Conservation (phyloP, 2,113 vertebrate species). For the Nyctibius bracteatus region DNA sequence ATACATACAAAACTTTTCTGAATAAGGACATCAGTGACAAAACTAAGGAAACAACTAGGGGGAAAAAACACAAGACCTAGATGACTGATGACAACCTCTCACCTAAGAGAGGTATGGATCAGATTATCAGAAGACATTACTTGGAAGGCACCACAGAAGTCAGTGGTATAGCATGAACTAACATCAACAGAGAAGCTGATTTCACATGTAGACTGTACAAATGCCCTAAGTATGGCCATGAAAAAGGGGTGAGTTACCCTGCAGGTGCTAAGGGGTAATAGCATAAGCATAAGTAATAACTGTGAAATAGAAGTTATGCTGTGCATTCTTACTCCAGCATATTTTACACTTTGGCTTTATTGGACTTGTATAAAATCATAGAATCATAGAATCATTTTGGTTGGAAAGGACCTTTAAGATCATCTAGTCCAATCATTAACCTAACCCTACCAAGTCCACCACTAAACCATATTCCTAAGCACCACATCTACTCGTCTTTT, state of each 20-base stretch:
- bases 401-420: no score
- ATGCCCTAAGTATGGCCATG: not conserved
- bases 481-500: no score
- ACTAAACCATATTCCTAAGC: no score
- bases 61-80: not conserved
- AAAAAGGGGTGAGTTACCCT: not conserved
- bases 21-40: not conserved
- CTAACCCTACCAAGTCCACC: no score
- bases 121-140: not conserved
- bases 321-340: not conserved
- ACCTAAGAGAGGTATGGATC: not conserved
- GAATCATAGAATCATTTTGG: no score
- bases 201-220: not conserved
- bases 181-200: not conserved
- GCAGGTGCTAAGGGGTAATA: not conserved
- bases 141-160: not conserved
- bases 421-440: no score
- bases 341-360: not conserved
- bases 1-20: not conserved
- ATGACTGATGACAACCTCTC: not conserved
- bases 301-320: not conserved
- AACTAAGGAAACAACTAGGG: rapidly evolving
- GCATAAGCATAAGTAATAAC: not conserved
- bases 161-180: not conserved
- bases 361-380: not conserved